Evolutionary conservation across 2,113 vertebrate genomes (phyloP).

Genomic region (Furnarius figulus): DNA sequence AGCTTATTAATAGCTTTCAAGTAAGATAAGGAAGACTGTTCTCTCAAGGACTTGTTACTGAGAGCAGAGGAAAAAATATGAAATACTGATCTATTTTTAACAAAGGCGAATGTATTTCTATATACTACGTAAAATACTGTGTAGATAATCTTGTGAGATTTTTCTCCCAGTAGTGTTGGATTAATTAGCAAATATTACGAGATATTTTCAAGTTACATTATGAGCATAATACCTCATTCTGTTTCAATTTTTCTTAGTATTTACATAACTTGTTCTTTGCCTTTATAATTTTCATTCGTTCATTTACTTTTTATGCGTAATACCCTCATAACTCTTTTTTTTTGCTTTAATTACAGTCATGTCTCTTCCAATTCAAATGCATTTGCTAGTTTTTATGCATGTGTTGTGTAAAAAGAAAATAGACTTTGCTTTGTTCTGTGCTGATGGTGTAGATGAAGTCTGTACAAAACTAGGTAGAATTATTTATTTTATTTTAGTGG

Average conservation of each 20-base stretch:
- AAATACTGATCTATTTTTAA: background rate
- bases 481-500: background rate
- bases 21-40: background rate
- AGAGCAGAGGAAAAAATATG: background rate
- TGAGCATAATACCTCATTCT: background rate
- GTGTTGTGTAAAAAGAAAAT: background rate
- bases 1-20: background rate
- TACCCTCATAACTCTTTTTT: background rate
- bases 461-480: background rate
- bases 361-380: background rate
- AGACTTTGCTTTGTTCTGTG: background rate
- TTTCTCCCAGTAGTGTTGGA: background rate
- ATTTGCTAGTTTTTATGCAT: background rate
- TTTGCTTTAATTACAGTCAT: background rate
- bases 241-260: background rate
- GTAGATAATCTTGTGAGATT: background rate
- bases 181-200: background rate
- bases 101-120: background rate
- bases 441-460: background rate
- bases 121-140: background rate
- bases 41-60: background rate
- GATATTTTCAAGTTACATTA: background rate
- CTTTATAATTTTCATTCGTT: background rate
- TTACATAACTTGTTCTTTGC: background rate
- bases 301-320: background rate